Evolutionary conservation across 2,113 vertebrate genomes (phyloP), one percentile per base, ranked within the genome.

Genomic region (Zosterops lateralis): DNA sequence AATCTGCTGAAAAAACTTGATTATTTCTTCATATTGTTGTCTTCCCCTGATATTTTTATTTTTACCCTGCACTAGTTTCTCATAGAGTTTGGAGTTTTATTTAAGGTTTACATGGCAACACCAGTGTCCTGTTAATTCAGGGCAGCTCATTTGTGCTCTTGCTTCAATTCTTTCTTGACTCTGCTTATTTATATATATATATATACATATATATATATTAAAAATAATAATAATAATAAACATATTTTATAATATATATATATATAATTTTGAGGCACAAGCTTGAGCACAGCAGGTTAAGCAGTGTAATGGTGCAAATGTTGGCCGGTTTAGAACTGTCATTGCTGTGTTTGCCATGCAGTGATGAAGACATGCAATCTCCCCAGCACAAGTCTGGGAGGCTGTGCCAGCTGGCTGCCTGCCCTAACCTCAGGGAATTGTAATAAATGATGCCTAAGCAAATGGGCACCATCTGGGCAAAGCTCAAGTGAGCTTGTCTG

Each of bases 401-500:
- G 25, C 40, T 67, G 10, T 94, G 97, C 97, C 96, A 97, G 92
- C 93, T 98, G 97, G 97, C 95, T 87, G 65, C n/a, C 70, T 94
- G 96, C 96, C 95, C 79, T 68, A n/a, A 80, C 94, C 95, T 95
- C 92, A 84, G 95, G 94, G 93, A 94, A 85, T 95, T 96, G 94
- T 93, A 97, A 98, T 95, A 96, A 96, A 97, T 95, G 97, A 97
- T 96, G 93, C 92, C 95, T 84, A 95, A 98, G 96, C 97, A 98
- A 98, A 98, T 98, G 97, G 98, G 93, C 91, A 93, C 98, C 98
- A 98, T 98, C 98, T 98, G 98, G 95, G 96, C 42, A 95, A 97
- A 97, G 95, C 97, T 97, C 98, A 96, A 93, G 95, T 94, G 92
- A 98, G 93, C 96, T 96, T 97, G 96, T 97, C 95, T 96, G 96